A percentile compares a stretch with the other conserved stretches of the same genome.
Conservation (phyloP, 1,140 invertebrate species). For the Eulimnadia texana region DNA sequence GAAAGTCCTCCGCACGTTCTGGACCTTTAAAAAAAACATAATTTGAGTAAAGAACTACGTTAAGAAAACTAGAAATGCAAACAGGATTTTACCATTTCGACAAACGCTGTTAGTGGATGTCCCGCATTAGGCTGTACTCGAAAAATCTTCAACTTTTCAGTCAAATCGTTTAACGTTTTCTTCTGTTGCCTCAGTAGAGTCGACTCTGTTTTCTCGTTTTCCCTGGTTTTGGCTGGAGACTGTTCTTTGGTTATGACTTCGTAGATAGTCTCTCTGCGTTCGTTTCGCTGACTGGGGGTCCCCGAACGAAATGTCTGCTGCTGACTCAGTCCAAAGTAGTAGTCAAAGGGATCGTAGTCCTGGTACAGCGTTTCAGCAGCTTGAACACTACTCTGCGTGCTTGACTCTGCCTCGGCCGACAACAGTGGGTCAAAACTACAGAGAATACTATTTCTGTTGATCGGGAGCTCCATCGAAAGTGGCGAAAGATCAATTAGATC, state of each 20-base stretch:
- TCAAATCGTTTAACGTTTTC: not conserved
- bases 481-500: slow-evolving; percentile 39
- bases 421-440: slow-evolving; percentile 71
- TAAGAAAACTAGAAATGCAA: no score
- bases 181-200: not conserved
- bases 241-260: slow-evolving; percentile 48
- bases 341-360: slow-evolving; percentile 72
- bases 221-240: slow-evolving; percentile 28
- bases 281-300: slow-evolving; percentile 22
- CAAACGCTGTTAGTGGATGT: not conserved
- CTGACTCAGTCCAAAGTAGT: slow-evolving; percentile 40
- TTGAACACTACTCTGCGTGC: not conserved
- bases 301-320: not conserved
- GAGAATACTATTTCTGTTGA: slow-evolving; percentile 44
- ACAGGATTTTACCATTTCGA: not conserved
- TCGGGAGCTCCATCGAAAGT: slow-evolving; percentile 40
- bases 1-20: not conserved
- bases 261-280: slow-evolving; percentile 37
- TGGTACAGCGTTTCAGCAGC: slow-evolving; percentile 44
- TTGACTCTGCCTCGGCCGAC: slow-evolving; percentile 29
- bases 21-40: slow-evolving; percentile 4
- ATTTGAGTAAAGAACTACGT: no score
- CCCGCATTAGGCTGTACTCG: not conserved
- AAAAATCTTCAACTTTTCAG: not conserved
- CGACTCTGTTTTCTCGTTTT: slow-evolving; percentile 26